Evolutionary conservation across 1,140 invertebrate genomes (phyloP).

Genomic region (Zaprionus taronus): DNA sequence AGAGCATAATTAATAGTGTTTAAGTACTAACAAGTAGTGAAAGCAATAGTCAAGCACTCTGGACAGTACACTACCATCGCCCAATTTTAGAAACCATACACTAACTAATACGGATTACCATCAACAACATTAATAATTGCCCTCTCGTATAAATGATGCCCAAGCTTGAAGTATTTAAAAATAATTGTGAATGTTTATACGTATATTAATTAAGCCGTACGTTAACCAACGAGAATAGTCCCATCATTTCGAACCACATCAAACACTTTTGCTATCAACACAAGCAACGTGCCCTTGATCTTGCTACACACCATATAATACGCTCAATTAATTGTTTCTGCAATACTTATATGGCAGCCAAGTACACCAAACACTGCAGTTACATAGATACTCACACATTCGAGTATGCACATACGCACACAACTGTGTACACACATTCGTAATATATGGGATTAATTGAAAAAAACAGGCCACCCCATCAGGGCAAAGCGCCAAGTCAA

Average conservation of each 20-base stretch:
- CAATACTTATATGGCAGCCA: conserved; percentile 29
- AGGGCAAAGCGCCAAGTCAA: conserved; percentile 53
- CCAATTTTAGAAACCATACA: not conserved
- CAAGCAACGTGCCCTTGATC: conserved; percentile 40
- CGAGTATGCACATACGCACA: conserved; percentile 4
- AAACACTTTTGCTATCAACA: conserved; percentile 35
- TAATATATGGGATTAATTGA: conserved; percentile 73
- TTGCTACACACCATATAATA: conserved; percentile 20
- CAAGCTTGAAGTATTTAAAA: not conserved
- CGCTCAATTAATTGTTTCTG: conserved; percentile 29
- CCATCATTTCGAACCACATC: not conserved
- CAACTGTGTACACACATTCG: conserved; percentile 43
- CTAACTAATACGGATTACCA: not conserved
- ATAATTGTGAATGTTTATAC: not conserved
- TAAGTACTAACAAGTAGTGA: conserved; percentile 19
- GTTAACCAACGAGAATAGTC: not conserved
- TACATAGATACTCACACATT: conserved; percentile 6
- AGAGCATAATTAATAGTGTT: conserved; percentile 16
- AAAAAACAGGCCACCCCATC: conserved; percentile 43
- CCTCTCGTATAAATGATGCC: not conserved
- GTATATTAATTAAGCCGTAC: conserved; percentile 2
- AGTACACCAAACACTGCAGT: conserved; percentile 31
- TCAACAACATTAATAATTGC: not conserved
- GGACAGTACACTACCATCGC: not conserved
- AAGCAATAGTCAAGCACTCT: not conserved